Evolutionary conservation across 35 echinoderm and acorn worm genomes (phyloP), one percentile per base, ranked within the genome.

Genomic region (Stichopus chloronotus): DNA sequence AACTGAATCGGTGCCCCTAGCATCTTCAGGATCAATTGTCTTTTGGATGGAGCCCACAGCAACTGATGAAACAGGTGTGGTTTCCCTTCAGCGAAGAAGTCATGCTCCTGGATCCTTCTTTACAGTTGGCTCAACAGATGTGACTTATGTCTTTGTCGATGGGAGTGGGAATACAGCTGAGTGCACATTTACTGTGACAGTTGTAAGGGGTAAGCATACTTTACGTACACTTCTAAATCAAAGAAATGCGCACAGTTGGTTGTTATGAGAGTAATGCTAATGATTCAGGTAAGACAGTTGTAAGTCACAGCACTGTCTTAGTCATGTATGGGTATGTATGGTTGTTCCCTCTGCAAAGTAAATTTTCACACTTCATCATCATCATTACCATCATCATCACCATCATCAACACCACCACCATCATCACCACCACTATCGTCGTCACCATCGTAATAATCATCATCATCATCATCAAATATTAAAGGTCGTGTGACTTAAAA

Each of bases 11-110:
- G 79, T 93, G 8, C 76, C 76, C 56, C 25, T 89, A 23, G 92
- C 78, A 72, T 58, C 76, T 10, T 55, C 57, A 9, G 61, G 95
- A 14, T 63, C 54, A 16, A 68, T 53, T n/a, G 87, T 96, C 9
- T 57, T 71, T 60, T 96, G 95, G 95, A 90, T 59, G 23, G 92
- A 91, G 53, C 95, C 95, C 13, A 81, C 72, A n/a, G 92, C 92
- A 14, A 84, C 86, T 7, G 95, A 96, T 94, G 72, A 80, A 13
- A 60, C 25, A 72, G 71, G 55, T 14, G 30, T 86, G 52, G 56
- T 87, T 9, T 25, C 23, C 6, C 56, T 87, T 11, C 85, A 60
- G 57, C 21, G 20, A 65, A 87, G 85, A 6, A 87, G 56, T 57
- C 52, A 87, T 65, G 56, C 8, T 25, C 85, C 85, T 13, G 85